phyloP scores from a whole-genome alignment of 2,888 invertebrate species.

The Dynastes hyllus region DNA sequence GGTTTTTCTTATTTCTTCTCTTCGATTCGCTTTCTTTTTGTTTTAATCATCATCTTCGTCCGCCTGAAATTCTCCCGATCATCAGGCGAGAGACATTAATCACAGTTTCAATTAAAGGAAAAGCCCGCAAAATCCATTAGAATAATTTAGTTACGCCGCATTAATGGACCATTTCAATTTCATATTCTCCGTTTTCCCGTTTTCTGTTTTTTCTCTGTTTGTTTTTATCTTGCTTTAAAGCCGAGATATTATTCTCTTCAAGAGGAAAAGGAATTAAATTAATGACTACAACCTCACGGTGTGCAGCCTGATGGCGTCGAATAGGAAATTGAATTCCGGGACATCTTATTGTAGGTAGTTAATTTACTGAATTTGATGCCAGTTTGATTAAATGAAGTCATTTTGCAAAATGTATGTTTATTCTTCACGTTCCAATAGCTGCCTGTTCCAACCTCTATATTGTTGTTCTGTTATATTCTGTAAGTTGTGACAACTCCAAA shows the following conservation, averaged over 20 bases:
- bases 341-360: too few species aligned
- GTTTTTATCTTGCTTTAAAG: conserved; percentile 10
- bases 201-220: neutral
- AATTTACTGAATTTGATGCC: too few species aligned
- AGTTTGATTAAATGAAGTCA: too few species aligned
- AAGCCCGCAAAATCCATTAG: conserved; percentile 59
- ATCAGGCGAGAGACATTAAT: conserved; percentile 57
- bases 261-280: neutral
- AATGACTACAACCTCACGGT: neutral
- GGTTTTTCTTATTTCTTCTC: conserved; percentile 25
- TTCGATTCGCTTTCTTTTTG: conserved; percentile 28
- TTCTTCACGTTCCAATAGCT: too few species aligned
- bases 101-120: conserved; percentile 63
- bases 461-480: too few species aligned
- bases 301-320: too few species aligned
- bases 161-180: conserved; percentile 58
- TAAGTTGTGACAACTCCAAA: too few species aligned
- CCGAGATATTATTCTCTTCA: neutral
- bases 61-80: conserved; percentile 48
- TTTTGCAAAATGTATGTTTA: too few species aligned
- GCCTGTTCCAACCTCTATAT: too few species aligned
- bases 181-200: conserved; percentile 52
- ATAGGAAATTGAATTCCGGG: too few species aligned
- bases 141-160: conserved; percentile 59
- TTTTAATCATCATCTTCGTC: conserved; percentile 39